A percentile compares a stretch with the other conserved stretches of the same genome.
Evolutionary conservation across 35 echinoderm and acorn worm species (phyloP).

Genomic region (Heliocidaris tuberculata): DNA sequence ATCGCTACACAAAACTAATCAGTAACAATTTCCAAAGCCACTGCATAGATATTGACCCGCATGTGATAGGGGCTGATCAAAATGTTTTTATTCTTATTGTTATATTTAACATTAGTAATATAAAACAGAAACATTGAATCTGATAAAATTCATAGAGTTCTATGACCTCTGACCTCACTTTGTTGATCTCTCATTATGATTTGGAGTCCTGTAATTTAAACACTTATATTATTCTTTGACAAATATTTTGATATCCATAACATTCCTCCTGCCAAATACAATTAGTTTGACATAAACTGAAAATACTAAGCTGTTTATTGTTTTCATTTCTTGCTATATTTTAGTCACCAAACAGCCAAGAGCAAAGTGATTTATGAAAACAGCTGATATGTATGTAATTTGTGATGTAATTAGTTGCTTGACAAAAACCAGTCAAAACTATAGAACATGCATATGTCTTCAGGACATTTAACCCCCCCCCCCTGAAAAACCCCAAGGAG

Average conservation of each 20-base stretch:
- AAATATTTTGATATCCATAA: background rate
- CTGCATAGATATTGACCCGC: no score
- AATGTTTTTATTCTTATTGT: no score
- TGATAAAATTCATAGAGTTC: no score
- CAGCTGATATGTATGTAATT: background rate
- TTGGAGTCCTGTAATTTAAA: no score
- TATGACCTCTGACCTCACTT: no score
- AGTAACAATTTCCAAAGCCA: no score
- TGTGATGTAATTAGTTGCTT: background rate
- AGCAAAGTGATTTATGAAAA: background rate
- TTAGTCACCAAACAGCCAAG: background rate
- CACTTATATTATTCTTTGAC: background rate
- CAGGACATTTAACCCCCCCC: background rate
- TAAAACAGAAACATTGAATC: no score
- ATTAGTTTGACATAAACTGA: background rate
- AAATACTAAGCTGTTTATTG: background rate
- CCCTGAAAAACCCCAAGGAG: no score
- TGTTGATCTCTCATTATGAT: no score
- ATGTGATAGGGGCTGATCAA: no score
- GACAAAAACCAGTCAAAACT: background rate
- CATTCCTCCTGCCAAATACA: background rate
- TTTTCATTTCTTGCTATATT: background rate
- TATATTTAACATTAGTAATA: no score
- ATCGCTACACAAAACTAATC: no score
- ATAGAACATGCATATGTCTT: background rate